Evolutionary conservation across 2,797 vertebrate genomes (phyloP).

Genomic region (Parauchenoglanis punctatus): DNA sequence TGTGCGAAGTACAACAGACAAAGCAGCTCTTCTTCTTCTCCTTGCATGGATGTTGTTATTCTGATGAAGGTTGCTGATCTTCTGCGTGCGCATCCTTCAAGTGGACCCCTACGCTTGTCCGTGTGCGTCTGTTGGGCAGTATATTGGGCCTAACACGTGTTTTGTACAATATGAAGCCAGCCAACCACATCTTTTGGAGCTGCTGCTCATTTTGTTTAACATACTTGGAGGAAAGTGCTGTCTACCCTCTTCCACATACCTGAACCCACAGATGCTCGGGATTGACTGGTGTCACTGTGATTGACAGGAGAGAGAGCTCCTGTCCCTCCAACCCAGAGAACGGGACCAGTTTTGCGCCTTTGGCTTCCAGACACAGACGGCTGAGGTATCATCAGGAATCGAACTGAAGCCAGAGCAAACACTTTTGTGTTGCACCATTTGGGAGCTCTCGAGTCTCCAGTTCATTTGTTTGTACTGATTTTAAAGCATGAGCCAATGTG

Average conservation of each 20-base stretch:
- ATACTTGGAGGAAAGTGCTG: not conserved
- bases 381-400: not conserved
- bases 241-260: not conserved
- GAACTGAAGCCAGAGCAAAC: not conserved
- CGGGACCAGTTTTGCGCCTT: not conserved
- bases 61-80: too few relatives aligned
- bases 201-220: not conserved
- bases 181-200: not conserved
- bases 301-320: too few relatives aligned
- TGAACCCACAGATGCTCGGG: not conserved
- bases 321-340: not conserved
- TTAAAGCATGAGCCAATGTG: not conserved
- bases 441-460: not conserved
- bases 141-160: not conserved
- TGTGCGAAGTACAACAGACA: too few relatives aligned
- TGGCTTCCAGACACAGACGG: too few relatives aligned
- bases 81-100: too few relatives aligned
- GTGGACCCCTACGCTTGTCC: too few relatives aligned
- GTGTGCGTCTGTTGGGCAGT: too few relatives aligned
- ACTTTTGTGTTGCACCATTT: not conserved
- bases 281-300: not conserved
- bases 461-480: not conserved
- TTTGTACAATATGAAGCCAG: not conserved
- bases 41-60: too few relatives aligned
- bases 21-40: too few relatives aligned